Base-by-base conservation (phyloP, 2,888 invertebrate species). In the Caradrina clavipalpis region DNA sequence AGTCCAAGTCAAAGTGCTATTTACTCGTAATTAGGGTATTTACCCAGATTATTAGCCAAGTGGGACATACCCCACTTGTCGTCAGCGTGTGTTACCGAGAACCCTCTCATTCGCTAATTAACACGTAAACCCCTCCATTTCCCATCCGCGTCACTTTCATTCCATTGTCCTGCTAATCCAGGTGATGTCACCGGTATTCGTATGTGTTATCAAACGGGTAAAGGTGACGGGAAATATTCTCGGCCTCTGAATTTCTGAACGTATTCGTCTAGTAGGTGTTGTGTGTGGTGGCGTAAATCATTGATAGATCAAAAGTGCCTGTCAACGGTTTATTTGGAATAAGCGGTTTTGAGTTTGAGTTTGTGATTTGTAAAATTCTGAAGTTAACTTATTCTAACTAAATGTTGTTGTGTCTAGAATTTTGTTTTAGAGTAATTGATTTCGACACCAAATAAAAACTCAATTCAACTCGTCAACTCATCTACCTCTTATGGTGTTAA, bases 161-260 rank as follows among this genome's bases (percentile, higher is more conserved):
- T 54, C 62, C 53, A 81, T 78, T 73, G 64, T 73, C 56, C 47
- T 19, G 45, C 13, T 81, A 83, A 81, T 81, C 69, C 65, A 31
- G 53, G 55, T 70, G 53, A 67, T 70, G 69, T 61, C 31, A 50
- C 39, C 17, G 59, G 61, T 62, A 69, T 67, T 47, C 70, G 53
- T 66, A 50, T 15, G 15, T 63, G 65, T 66, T 62, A 69, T 62
- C 50, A 64, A 65, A 73, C n/a, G 55, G 51, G 54, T 21, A 21
- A 55, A 78, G 72, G 57, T 58, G 66, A 49, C 47, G 49, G 7
- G 2, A 60, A 62, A 67, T 75, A 66, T 65, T 69, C 22, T 17
- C 11, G n/a, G 51, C 69, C 50, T 56, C 19, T 35, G 49, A 65
- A 77, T 77, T 53, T 62, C 22, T 54, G 49, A 58, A 51, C 19